Evolutionary conservation across 2,797 vertebrate genomes (phyloP).

Genomic region (Spea hammondii): DNA sequence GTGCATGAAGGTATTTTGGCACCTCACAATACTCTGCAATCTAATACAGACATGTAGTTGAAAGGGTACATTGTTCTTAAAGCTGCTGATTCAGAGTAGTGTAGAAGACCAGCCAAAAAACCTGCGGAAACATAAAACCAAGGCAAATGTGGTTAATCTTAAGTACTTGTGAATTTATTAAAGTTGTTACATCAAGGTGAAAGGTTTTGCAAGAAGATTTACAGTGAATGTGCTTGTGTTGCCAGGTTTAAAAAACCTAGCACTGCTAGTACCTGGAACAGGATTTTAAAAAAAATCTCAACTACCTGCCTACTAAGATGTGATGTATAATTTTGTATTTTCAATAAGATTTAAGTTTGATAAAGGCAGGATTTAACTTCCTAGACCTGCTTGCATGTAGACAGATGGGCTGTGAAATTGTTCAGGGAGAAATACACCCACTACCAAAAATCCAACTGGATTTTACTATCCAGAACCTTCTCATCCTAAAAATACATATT

Average conservation of each 20-base stretch:
- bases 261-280: too few relatives aligned
- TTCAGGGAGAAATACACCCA: too few relatives aligned
- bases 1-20: constrained; percentile 5
- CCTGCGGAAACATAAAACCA: background rate
- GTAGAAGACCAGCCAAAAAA: constrained; percentile 10
- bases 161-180: background rate
- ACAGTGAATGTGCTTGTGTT: too few relatives aligned
- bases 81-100: constrained; percentile 11
- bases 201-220: too few relatives aligned
- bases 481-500: constrained; percentile 5
- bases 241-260: too few relatives aligned
- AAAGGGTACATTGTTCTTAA: constrained; percentile 6
- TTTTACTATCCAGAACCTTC: background rate
- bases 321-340: background rate
- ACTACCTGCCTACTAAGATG: too few relatives aligned
- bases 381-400: background rate
- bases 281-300: too few relatives aligned
- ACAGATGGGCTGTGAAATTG: background rate
- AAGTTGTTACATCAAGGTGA: too few relatives aligned
- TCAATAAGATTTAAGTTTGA: background rate
- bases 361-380: background rate
- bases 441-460: background rate
- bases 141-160: background rate
- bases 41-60: background rate
- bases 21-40: background rate